Percentiles rank a stretch among this genome's conserved stretches.
Evolutionary conservation across 2,113 vertebrate genomes (phyloP).

Genomic region (Mormyrus lacerda): DNA sequence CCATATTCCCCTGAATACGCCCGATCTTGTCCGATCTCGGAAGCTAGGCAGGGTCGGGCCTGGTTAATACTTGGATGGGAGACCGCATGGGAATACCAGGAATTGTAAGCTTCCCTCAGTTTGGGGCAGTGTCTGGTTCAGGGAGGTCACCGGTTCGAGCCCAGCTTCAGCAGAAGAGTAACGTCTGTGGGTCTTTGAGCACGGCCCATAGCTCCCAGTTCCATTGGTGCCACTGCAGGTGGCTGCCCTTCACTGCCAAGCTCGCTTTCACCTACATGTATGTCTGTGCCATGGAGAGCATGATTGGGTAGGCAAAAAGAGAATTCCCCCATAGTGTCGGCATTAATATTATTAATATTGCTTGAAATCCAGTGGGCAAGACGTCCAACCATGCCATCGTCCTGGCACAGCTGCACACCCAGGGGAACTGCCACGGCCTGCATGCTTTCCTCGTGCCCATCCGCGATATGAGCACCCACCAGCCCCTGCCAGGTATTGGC

Average conservation of each 20-base stretch:
- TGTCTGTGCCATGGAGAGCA: not conserved
- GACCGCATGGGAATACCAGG: not conserved
- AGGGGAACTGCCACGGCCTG: conserved; percentile 77
- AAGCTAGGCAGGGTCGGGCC: not conserved
- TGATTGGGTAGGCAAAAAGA: not conserved
- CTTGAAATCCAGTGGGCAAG: conserved; percentile 78
- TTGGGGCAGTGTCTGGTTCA: not conserved
- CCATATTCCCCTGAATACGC: not conserved
- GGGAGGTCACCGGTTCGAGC: not conserved
- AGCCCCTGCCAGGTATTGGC: conserved; percentile 82
- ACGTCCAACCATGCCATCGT: conserved; percentile 91
- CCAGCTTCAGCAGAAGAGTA: not conserved
- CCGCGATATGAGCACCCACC: conserved; percentile 76
- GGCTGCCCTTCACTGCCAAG: not conserved
- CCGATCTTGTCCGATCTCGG: not conserved
- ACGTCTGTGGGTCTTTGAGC: not conserved
- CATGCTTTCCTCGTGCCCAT: conserved; percentile 91
- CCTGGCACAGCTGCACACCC: conserved; percentile 88
- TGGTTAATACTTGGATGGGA: not conserved
- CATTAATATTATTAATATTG: not conserved
- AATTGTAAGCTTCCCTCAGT: not conserved
- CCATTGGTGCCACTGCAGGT: not conserved
- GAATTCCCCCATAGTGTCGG: not conserved
- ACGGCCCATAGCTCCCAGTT: not conserved
- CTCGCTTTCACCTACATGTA: not conserved